These are phyloP conservation scores for Micoletzkya japonica DNA, from an alignment of 2,888 invertebrate genomes.

Conservation along the genomic window DNA sequence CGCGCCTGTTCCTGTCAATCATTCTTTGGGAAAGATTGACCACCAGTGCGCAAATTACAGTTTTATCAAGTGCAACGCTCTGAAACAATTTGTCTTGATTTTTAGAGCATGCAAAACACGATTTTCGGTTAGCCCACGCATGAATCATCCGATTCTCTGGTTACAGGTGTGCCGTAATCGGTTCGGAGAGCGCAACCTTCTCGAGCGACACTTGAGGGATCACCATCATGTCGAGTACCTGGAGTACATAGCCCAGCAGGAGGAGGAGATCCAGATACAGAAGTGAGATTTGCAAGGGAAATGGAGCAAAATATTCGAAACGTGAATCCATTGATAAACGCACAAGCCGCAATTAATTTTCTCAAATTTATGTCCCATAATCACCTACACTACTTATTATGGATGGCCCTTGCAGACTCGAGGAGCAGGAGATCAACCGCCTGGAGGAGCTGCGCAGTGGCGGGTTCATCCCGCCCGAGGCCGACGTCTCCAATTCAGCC, in stretches of 20 bases:
- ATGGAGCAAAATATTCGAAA: slow-evolving; percentile 8
- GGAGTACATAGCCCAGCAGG: slow-evolving; percentile 59
- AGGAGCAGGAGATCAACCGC: slow-evolving; percentile 57
- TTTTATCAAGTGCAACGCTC: background rate
- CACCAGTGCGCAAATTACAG: too few species aligned
- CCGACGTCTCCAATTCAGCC: slow-evolving; percentile 47
- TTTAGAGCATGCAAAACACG: too few species aligned
- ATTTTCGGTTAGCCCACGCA: slow-evolving; percentile 50
- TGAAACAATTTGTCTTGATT: too few species aligned
- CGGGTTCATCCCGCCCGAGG: slow-evolving; percentile 63
- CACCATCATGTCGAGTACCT: slow-evolving; percentile 58
- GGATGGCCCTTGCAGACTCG: slow-evolving; percentile 37
- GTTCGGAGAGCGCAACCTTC: slow-evolving; percentile 59
- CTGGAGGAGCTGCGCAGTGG: slow-evolving; percentile 61
- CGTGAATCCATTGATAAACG: background rate
- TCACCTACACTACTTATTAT: background rate
- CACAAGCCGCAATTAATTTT: background rate
- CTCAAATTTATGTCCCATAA: background rate
- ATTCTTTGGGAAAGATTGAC: too few species aligned
- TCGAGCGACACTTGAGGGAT: slow-evolving; percentile 60
- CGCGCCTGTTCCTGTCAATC: too few species aligned
- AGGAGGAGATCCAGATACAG: slow-evolving; percentile 54
- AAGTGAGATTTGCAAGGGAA: slow-evolving; percentile 28
- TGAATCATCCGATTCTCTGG: too few species aligned
- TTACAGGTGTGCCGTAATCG: slow-evolving; percentile 62